Base-by-base conservation (phyloP, 2,113 vertebrate genomes). In the Cebidichthys violaceus region DNA sequence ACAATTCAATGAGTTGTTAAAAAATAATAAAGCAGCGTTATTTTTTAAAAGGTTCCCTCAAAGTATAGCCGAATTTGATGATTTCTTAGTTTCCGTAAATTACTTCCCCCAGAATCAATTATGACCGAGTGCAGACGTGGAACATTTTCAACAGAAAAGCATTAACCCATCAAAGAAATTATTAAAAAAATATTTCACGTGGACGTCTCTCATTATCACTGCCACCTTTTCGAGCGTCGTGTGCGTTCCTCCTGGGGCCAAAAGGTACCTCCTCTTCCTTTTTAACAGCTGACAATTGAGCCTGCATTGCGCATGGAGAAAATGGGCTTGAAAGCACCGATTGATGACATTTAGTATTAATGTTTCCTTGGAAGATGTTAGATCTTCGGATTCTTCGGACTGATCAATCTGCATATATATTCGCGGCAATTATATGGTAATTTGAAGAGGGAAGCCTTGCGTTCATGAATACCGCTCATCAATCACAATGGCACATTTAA, bases 321-420 rank as follows among this genome's bases (percentile, higher is more conserved):
- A 89, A 91, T 77, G 33, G 84, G 86, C 29, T 71, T 76, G 55
- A 87, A 87, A 89, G 82, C 70, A 70, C 66, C 13, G 66, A 85
- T 87, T 85, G 76, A 84, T 82, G 88, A 79, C 85, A 85, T 81
- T 82, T 74, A 77, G 77, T 75, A 72, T 88, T 77, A 89, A 83
- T 80, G 75, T 87, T 86, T 80, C 79, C 43, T 75, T 55, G 71
- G 47, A 83, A 82, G 70, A 83, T 5, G 75, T 85, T 39, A 76
- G 77, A 85, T 87, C 15, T 60, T 60, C 75, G 6, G 52, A 88
- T 84, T 82, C 82, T 68, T 68, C 13, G 41, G 79, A 80, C 70
- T 77, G 87, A 93, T 85, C 81, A 85, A 88, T 87, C 87, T 93
- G 88, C 89, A 94, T 92, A 89, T 92, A 89, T 84, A 90, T 91